phyloP scores from a whole-genome alignment of 2,113 vertebrate genomes.

The Campylomormyrus numenius region DNA sequence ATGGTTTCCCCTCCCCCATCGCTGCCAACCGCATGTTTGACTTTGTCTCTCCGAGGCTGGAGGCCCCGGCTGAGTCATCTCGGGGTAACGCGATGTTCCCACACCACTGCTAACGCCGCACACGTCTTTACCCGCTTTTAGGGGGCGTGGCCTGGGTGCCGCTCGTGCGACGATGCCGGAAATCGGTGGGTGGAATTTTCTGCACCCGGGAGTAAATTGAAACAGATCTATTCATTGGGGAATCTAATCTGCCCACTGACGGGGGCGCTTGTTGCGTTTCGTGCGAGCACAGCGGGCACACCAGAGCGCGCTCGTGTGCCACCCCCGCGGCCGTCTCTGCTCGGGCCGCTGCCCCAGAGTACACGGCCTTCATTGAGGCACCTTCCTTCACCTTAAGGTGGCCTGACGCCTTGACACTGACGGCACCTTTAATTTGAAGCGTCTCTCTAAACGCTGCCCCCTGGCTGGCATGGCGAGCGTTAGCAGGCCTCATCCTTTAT shows the following conservation, averaged over 20 bases:
- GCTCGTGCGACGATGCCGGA: not conserved
- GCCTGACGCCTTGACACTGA: constrained; percentile 64
- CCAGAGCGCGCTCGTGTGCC: not conserved
- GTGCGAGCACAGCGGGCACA: too few relatives aligned
- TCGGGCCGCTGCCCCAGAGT: constrained; percentile 17
- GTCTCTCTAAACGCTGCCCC: constrained; percentile 62
- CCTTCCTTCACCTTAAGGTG: constrained; percentile 48
- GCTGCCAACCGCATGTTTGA: constrained; percentile 84
- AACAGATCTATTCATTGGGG: not conserved
- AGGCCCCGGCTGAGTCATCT: constrained; percentile 78
- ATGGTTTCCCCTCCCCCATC: constrained; percentile 76
- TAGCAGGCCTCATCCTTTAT: constrained; percentile 69
- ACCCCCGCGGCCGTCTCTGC: not conserved
- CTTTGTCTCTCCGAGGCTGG: constrained; percentile 77
- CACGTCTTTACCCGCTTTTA: constrained; percentile 70
- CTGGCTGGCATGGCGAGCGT: constrained; percentile 56
- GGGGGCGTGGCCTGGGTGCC: constrained; percentile 43
- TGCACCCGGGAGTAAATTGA: not conserved
- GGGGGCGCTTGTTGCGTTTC: not conserved
- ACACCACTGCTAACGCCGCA: constrained; percentile 73
- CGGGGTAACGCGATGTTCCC: constrained; percentile 75
- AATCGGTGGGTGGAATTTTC: not conserved
- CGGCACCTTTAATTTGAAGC: constrained; percentile 67
- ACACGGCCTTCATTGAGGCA: constrained; percentile 56
- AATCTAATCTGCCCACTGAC: not conserved